Conservation (phyloP, 2,797 vertebrate genomes). For the Pogonophryne albipinna region DNA sequence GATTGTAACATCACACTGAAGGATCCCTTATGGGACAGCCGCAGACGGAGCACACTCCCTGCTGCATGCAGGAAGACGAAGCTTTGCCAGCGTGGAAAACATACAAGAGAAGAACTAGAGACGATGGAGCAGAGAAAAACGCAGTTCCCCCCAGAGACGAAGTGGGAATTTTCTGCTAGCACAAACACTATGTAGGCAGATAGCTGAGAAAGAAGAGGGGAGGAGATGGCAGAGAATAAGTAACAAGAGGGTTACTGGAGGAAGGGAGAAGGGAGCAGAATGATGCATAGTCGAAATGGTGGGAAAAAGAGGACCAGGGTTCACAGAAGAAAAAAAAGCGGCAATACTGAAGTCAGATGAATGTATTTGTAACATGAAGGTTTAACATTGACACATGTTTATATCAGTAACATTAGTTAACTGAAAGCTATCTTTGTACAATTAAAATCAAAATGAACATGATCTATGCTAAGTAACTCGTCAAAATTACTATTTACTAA, state of each 20-base stretch:
- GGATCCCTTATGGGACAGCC: slow-evolving; percentile 77
- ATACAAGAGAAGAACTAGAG: slow-evolving; percentile 78
- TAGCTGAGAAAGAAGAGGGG: slow-evolving; percentile 52
- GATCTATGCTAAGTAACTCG: background rate
- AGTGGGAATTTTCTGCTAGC: slow-evolving; percentile 76
- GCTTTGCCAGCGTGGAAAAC: slow-evolving; percentile 80
- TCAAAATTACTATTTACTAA: background rate
- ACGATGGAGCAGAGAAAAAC: slow-evolving; percentile 76
- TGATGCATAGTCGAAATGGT: slow-evolving; percentile 49
- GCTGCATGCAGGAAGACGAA: slow-evolving; percentile 77
- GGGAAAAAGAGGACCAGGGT: slow-evolving; percentile 33
- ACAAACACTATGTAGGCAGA: slow-evolving; percentile 78
- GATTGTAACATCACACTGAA: slow-evolving; percentile 78
- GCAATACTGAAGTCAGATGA: slow-evolving; percentile 37
- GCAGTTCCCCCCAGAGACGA: slow-evolving; percentile 76
- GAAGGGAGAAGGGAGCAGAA: slow-evolving; percentile 29
- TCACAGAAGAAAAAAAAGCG: slow-evolving; percentile 35
- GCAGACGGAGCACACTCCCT: slow-evolving; percentile 72
- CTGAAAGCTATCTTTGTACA: background rate
- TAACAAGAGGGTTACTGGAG: slow-evolving; percentile 50
- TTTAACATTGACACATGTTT: slow-evolving; percentile 11
- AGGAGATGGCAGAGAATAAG: slow-evolving; percentile 65
- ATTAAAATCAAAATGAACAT: background rate
- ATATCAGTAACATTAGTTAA: slow-evolving; percentile 2
- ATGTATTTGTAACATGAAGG: slow-evolving; percentile 46